phyloP scores from a whole-genome alignment of 2,797 vertebrate species.

The Neomorphus geoffroyi region DNA sequence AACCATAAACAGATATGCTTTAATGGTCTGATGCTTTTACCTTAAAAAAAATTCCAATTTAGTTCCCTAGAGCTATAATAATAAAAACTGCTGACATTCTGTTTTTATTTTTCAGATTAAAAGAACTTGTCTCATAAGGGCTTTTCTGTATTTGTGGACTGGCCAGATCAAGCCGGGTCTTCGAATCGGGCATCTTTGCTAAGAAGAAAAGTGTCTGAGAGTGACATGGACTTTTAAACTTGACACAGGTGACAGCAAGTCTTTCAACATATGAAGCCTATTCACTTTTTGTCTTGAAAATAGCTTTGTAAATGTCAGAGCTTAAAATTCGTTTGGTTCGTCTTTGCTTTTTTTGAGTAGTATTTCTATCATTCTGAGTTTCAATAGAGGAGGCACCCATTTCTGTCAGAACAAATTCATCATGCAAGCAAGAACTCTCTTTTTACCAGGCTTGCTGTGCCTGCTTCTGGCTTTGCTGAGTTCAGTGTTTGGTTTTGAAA shows the following conservation, averaged over 20 bases:
- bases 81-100: slow-evolving; percentile 74
- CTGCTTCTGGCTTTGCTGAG: neutral
- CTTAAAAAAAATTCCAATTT: slow-evolving; percentile 75
- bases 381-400: neutral
- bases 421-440: neutral
- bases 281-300: neutral
- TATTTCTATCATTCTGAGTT: neutral
- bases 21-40: slow-evolving; percentile 74
- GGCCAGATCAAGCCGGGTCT: neutral
- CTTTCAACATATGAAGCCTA: neutral
- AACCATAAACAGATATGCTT: slow-evolving; percentile 73
- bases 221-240: neutral
- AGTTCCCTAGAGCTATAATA: slow-evolving; percentile 70
- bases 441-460: neutral
- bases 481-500: neutral
- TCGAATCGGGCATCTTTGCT: neutral
- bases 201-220: neutral
- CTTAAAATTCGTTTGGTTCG: neutral
- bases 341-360: neutral
- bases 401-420: neutral
- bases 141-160: neutral
- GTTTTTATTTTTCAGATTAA: slow-evolving; percentile 61
- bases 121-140: slow-evolving; percentile 24
- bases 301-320: neutral
- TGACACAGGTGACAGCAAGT: neutral